Evolutionary conservation across 2,888 invertebrate genomes (phyloP).

Genomic region (Nephrotoma guestfalica): DNA sequence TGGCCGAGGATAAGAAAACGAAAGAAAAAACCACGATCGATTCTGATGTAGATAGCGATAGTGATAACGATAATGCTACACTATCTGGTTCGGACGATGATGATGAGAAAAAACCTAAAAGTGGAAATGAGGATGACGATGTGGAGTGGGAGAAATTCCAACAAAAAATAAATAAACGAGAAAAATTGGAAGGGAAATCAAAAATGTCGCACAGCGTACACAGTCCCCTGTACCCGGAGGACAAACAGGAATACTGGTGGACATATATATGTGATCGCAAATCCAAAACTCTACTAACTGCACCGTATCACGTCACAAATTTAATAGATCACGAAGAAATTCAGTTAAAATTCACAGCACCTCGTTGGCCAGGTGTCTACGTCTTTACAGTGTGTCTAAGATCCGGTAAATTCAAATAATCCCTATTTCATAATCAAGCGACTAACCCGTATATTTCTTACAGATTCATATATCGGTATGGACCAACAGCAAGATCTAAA

Average conservation of each 20-base stretch:
- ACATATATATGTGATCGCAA: conserved; percentile 95
- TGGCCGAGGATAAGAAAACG: conserved; percentile 19
- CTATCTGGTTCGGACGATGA: conserved; percentile 37
- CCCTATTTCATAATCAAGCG: neutral
- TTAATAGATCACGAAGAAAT: conserved; percentile 81
- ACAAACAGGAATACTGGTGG: conserved; percentile 99
- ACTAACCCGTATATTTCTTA: neutral
- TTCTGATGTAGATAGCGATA: conserved; percentile 28
- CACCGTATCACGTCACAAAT: conserved; percentile 87
- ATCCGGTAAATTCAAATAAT: conserved; percentile 38
- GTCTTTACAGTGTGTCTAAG: conserved; percentile 84
- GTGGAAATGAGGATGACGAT: conserved; percentile 47
- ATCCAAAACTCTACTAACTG: conserved; percentile 76
- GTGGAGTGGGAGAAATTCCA: conserved; percentile 87
- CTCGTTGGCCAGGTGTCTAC: conserved; percentile 83
- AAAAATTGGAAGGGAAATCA: conserved; percentile 84
- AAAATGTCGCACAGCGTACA: conserved; percentile 94
- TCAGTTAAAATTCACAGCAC: conserved; percentile 92
- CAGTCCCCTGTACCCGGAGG: conserved; percentile 88
- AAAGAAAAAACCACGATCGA: conserved; percentile 14
- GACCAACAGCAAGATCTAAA: conserved; percentile 92
- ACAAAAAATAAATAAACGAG: conserved; percentile 70
- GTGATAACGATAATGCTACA: conserved; percentile 35
- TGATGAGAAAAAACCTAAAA: conserved; percentile 42
- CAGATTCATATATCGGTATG: conserved; percentile 92